Evolutionary conservation across 2,888 invertebrate genomes (phyloP), one percentile per base, ranked within the genome.

Genomic region (Athalia rosae): DNA sequence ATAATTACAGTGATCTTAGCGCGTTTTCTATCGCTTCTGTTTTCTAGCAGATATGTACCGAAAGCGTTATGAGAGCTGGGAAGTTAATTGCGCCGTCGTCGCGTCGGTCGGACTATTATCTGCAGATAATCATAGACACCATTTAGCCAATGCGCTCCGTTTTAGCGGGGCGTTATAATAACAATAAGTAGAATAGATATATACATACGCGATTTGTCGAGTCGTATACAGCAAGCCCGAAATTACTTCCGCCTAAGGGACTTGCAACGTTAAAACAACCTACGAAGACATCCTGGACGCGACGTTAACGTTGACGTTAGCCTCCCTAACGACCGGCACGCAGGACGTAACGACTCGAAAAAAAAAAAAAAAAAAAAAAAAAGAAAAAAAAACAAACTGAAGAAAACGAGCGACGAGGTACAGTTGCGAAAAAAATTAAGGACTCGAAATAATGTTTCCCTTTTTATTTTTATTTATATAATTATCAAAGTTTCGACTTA

Each of bases 221-320:
- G 50, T 28, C 50, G 53, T n/a, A 9, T 9, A n/a, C n/a, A 9
- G 53, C 28, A 53, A 15, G 41, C 48, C 67, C n/a, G 58, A 71
- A 71, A 71, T 71, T 71, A 71, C 71, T 71, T 58, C 71, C 71
- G n/a, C 58, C 56, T 41, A 71, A 71, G 58, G 71, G 58, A 67
- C 28, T 28, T 28, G 50, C 53, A 13, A 50, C 67, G 67, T 71
- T 43, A 58, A 58, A 58, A 71, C 71, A 58, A 71, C 58, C 71
- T 71, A 71, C 71, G 56, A 58, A 43, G 69, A 67, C 67, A 67
- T 71, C 69, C 58, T 56, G 43, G 69, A 56, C 45, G 28, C 28
- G 69, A 71, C 69, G 69, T 71, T 71, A 58, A 71, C 69, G 69
- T 71, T 47, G 71, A 56, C 71, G 71, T 71, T 58, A 71, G 71